Percentiles rank a stretch among this genome's conserved stretches.
phyloP scores from a whole-genome alignment of 1,140 invertebrate genomes.

The Stegodyphus dumicola region DNA sequence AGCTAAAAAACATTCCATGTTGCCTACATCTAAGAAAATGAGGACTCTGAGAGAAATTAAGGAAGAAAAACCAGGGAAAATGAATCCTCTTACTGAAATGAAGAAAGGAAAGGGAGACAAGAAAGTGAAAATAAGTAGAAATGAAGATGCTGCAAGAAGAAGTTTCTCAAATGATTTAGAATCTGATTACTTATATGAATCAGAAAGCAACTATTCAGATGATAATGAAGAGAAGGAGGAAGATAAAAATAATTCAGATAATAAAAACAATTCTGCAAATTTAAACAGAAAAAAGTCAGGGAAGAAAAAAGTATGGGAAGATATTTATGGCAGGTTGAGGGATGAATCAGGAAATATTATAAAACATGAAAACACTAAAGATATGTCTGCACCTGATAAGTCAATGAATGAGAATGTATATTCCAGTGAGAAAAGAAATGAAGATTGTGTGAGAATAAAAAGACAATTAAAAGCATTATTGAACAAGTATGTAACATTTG shows the following conservation, averaged over 20 bases:
- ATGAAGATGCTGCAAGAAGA: constrained; percentile 9
- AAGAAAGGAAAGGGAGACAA: constrained; percentile 33
- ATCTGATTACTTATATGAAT: constrained; percentile 33
- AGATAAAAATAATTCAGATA: constrained; percentile 11
- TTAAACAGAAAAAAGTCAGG: constrained; percentile 62
- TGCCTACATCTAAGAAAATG: constrained; percentile 56
- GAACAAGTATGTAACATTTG: constrained; percentile 74
- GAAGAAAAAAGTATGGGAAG: constrained; percentile 83
- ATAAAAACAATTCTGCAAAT: constrained; percentile 52
- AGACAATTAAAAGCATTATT: constrained; percentile 87
- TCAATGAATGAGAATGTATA: constrained; percentile 70
- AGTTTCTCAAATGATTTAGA: neutral
- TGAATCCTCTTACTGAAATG: constrained; percentile 38
- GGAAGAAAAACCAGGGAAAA: constrained; percentile 55
- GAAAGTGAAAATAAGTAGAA: neutral
- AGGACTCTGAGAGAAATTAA: constrained; percentile 49
- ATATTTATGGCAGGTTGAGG: constrained; percentile 91
- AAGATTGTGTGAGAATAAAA: constrained; percentile 76
- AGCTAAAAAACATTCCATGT: constrained; percentile 20
- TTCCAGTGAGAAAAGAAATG: constrained; percentile 72
- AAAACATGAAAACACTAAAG: constrained; percentile 69
- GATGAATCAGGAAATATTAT: constrained; percentile 83
- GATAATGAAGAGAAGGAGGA: constrained; percentile 29
- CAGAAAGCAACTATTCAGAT: constrained; percentile 1
- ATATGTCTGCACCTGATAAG: constrained; percentile 85